A percentile compares a stretch with the other conserved stretches of the same genome.
phyloP scores from a whole-genome alignment of 2,888 invertebrate genomes.

The Dolichomitus sp. region DNA sequence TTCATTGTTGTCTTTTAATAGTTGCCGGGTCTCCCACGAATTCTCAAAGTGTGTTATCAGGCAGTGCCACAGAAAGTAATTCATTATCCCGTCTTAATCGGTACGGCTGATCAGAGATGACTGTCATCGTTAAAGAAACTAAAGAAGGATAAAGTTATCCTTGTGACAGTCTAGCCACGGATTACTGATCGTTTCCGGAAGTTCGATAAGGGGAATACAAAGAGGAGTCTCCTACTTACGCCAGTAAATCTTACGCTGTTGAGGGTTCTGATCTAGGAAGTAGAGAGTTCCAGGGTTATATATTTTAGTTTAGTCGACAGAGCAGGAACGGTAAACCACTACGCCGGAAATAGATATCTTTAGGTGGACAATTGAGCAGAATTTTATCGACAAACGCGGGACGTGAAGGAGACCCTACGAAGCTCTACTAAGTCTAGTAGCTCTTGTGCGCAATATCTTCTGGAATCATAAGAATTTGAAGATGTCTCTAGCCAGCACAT shows the following conservation, averaged over 20 bases:
- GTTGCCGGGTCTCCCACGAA: not conserved
- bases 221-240: slow-evolving; percentile 9
- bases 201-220: slow-evolving; percentile 52
- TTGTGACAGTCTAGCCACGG: slow-evolving; percentile 9
- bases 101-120: not conserved
- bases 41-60: not conserved
- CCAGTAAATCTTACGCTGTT: slow-evolving; percentile 41
- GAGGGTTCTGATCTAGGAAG: not conserved
- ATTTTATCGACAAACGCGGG: slow-evolving; percentile 52
- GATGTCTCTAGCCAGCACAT: not conserved
- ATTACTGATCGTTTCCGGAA: slow-evolving; percentile 59
- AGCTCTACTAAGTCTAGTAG: slow-evolving; percentile 1
- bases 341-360: slow-evolving; percentile 54
- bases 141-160: slow-evolving; percentile 40
- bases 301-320: slow-evolving; percentile 31
- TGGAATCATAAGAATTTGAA: slow-evolving; percentile 40
- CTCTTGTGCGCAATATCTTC: slow-evolving; percentile 1
- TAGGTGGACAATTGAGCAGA: slow-evolving; percentile 33
- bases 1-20: too few relatives aligned
- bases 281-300: slow-evolving; percentile 26
- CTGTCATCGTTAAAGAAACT: slow-evolving; percentile 21
- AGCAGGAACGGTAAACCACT: slow-evolving; percentile 23
- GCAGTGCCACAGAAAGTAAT: slow-evolving; percentile 18
- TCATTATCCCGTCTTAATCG: slow-evolving; percentile 45
- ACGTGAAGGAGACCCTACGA: slow-evolving; percentile 21